phyloP scores from a whole-genome alignment of 2,797 vertebrate species.

The Intellagama lesueurii region DNA sequence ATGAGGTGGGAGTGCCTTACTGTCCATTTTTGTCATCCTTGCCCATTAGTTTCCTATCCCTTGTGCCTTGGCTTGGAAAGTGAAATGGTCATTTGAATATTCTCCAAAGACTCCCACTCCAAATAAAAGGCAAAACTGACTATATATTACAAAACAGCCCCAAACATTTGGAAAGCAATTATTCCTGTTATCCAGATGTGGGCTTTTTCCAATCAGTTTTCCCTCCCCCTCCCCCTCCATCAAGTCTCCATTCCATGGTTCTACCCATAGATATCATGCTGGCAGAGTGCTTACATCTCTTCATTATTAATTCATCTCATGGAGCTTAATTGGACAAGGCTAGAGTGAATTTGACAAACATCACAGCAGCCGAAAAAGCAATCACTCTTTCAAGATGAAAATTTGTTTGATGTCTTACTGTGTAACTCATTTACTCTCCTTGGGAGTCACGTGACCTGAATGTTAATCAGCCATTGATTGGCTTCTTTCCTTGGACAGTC shows the following conservation, averaged over 20 bases:
- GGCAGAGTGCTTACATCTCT: conserved; percentile 76
- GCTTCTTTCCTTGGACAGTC: conserved; percentile 83
- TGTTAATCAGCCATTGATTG: conserved; percentile 88
- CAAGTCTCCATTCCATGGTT: conserved; percentile 70
- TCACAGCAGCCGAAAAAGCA: conserved; percentile 90
- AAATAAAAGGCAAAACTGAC: conserved; percentile 54
- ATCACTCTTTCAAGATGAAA: conserved; percentile 91
- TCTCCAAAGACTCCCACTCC: not conserved
- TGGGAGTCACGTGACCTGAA: conserved; percentile 85
- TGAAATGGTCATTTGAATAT: not conserved
- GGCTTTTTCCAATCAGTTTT: conserved; percentile 75
- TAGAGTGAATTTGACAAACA: conserved; percentile 89
- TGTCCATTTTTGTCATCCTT: not conserved
- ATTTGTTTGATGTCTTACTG: conserved; percentile 91
- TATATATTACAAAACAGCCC: conserved; percentile 71
- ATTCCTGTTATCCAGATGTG: conserved; percentile 76
- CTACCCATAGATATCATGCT: conserved; percentile 75
- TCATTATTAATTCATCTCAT: conserved; percentile 88
- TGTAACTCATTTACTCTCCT: conserved; percentile 87
- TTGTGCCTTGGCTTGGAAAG: not conserved
- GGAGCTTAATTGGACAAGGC: conserved; percentile 89
- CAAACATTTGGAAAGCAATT: conserved; percentile 79
- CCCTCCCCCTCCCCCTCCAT: conserved; percentile 57
- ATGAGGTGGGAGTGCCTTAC: not conserved
- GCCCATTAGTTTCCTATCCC: not conserved